Percentiles rank a stretch among this genome's conserved stretches.
Conservation (phyloP, 2,888 invertebrate species). For the Phlogophora meticulosa region DNA sequence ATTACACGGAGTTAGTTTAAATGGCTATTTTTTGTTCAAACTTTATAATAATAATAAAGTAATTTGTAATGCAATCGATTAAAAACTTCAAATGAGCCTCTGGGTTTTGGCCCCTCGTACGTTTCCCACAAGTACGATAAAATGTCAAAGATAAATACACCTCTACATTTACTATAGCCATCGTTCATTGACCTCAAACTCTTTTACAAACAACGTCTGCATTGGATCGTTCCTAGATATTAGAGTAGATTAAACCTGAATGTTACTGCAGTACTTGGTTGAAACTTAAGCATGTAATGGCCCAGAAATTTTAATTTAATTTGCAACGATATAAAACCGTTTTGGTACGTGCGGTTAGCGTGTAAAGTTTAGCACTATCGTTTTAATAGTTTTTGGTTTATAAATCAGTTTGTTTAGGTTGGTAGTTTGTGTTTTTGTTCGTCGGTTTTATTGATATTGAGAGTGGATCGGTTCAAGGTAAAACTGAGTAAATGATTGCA, state of each 20-base stretch:
- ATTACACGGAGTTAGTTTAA: no score
- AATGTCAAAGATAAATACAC: no score
- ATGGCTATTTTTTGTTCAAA: no score
- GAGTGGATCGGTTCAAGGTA: not conserved
- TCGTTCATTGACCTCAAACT: constrained; percentile 32
- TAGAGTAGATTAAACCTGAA: constrained; percentile 49
- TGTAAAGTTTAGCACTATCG: constrained; percentile 21
- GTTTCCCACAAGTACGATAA: no score
- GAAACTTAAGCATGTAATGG: constrained; percentile 46
- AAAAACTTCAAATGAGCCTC: no score
- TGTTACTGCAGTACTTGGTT: constrained; percentile 42
- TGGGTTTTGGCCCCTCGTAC: no score
- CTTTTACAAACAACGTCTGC: constrained; percentile 51
- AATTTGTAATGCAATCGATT: no score
- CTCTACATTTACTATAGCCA: not conserved
- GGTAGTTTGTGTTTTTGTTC: constrained; percentile 12
- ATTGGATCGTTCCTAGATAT: constrained; percentile 32
- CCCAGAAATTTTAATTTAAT: constrained; percentile 60
- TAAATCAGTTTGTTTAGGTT: constrained; percentile 25
- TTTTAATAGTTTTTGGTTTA: constrained; percentile 30
- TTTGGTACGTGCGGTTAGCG: constrained; percentile 20
- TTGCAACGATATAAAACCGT: constrained; percentile 40
- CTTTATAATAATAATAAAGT: no score
- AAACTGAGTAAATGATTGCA: no score
- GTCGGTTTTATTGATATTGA: not conserved